A percentile compares a stretch with the other conserved stretches of the same genome.
Evolutionary conservation across 2,797 vertebrate species (phyloP).

Genomic region (Alectoris magna): DNA sequence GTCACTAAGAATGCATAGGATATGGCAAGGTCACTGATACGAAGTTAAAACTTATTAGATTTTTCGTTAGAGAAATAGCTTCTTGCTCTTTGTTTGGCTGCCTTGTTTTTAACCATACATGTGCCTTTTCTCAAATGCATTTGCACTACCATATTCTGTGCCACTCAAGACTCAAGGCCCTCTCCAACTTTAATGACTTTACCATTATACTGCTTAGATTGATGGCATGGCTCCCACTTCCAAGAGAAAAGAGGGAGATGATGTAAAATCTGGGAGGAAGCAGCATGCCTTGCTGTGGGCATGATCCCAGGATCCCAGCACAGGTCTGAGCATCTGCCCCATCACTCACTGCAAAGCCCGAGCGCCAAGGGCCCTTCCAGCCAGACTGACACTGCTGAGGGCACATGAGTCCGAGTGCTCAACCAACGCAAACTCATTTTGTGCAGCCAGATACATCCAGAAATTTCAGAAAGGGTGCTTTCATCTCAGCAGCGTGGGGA

Average conservation of each 20-base stretch:
- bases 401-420: not conserved
- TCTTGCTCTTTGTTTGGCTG: not conserved
- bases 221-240: not conserved
- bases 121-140: not conserved
- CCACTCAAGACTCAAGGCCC: not conserved
- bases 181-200: not conserved
- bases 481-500: not conserved
- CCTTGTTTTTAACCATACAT: not conserved
- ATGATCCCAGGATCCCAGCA: rapidly evolving
- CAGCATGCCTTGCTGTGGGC: rapidly evolving
- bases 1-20: not conserved
- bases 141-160: not conserved
- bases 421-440: not conserved
- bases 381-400: not conserved
- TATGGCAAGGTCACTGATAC: not conserved
- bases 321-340: not conserved
- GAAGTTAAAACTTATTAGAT: not conserved
- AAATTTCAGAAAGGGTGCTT: not conserved
- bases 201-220: not conserved
- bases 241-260: not conserved
- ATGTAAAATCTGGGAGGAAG: not conserved
- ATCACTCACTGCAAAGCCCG: rapidly evolving
- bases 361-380: rapidly evolving
- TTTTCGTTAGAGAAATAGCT: not conserved
- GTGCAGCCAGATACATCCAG: rapidly evolving